phyloP scores from a whole-genome alignment of 37 sponge, comb jelly and placozoan species.

The Dysidea cf. avara region DNA sequence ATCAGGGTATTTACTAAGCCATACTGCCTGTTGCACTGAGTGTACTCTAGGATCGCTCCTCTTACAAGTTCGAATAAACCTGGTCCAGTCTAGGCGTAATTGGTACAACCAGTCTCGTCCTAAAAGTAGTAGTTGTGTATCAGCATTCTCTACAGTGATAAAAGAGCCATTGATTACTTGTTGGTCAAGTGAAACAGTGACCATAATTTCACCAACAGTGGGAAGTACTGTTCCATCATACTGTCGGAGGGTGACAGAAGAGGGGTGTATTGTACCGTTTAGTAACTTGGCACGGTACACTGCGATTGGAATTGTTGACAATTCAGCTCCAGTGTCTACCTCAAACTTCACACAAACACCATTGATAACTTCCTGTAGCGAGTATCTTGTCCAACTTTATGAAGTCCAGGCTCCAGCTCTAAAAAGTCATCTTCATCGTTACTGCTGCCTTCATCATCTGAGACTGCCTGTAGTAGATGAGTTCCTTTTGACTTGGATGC shows the following conservation, averaged over 20 bases:
- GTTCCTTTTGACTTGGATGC: no score
- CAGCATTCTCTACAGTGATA: constrained; percentile 7
- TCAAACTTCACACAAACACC: constrained; percentile 1
- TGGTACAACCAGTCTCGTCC: constrained; percentile 7
- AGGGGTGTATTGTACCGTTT: no score
- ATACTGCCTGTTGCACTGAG: not conserved
- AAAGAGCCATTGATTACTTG: not conserved
- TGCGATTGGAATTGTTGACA: constrained; percentile 25
- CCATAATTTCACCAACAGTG: not conserved
- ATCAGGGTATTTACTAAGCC: not conserved
- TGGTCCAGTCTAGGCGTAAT: not conserved
- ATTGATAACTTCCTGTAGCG: no score
- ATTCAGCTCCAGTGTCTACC: constrained; percentile 15
- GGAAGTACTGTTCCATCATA: constrained; percentile 3
- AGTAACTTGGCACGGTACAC: no score
- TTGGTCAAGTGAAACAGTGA: not conserved
- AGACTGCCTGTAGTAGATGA: no score
- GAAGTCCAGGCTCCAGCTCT: no score
- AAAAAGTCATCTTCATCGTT: no score
- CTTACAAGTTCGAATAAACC: not conserved
- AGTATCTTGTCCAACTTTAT: no score
- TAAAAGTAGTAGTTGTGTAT: not conserved
- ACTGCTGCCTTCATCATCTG: no score
- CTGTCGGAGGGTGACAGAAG: not conserved
- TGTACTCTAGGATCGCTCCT: not conserved